Evolutionary conservation across 2,113 vertebrate genomes (phyloP), one percentile per base, ranked within the genome.

Genomic region (Micromys minutus): DNA sequence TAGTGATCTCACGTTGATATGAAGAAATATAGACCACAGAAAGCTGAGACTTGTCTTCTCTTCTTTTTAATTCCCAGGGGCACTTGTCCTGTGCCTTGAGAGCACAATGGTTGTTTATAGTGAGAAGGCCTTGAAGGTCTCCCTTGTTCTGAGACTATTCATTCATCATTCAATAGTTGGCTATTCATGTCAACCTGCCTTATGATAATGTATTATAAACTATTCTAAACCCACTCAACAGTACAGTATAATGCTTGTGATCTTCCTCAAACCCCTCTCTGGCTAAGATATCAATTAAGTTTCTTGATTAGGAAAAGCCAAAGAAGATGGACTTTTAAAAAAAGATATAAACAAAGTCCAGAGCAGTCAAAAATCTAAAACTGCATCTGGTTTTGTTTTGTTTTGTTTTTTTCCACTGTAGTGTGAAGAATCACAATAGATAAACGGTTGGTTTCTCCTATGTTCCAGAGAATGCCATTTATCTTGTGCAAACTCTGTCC

Each of bases 271-370:
- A 19, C 67, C 31, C 45, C 71, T 97, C 72, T 94, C 84, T 96
- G 94, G 86, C 75, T 96, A 97, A 97, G 90, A 95, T 89, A 89
- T 65, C n/a, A 55, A n/a, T 97, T 98, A 94, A 72, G 29, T 92
- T 92, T 71, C 88, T 24, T 10, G 57, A 81, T 90, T 97, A 95
- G 67, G 94, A 91, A 97, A 90, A 94, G 52, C 47, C 88, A 93
- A 91, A 89, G 87, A 71, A 71, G 29, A 92, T 57, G 59, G 93
- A 93, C 72, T 97, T 74, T 36, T 17, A 11, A 57, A 57, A 57
- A 57, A 59, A 29, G 65, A 36, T 69, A 91, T 39, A 95, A 75
- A 74, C 77, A 57, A 69, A 90, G 12, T 63, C 69, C 52, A 71
- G 80, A 91, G 90, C 65, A 59, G 45, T 75, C 87, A 85, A 88